Evolutionary conservation across 1,140 invertebrate genomes (phyloP).

Genomic region (Cyclargus thomasi): DNA sequence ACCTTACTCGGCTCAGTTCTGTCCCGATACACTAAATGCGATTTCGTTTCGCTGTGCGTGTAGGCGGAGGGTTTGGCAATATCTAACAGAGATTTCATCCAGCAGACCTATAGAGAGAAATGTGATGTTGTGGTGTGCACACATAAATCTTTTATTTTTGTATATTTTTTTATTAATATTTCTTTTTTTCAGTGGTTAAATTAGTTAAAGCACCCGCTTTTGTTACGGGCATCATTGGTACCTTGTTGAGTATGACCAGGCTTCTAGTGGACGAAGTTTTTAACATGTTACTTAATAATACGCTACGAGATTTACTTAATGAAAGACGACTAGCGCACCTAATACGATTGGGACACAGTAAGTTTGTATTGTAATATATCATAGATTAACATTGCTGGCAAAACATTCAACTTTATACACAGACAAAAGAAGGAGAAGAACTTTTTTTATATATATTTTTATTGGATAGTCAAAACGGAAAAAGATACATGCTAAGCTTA

Average conservation of each 20-base stretch:
- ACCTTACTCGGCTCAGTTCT: constrained; percentile 7
- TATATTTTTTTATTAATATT: neutral
- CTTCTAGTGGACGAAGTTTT: neutral
- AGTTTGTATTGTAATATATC: neutral
- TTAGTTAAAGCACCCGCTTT: neutral
- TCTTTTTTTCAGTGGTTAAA: constrained; percentile 3
- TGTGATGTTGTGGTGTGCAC: too few species aligned
- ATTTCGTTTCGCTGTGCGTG: constrained; percentile 3
- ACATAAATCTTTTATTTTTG: too few species aligned
- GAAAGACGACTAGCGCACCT: constrained; percentile 9
- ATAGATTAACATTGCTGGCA: neutral
- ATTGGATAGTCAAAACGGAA: too few species aligned
- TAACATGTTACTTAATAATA: neutral
- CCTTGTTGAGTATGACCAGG: neutral
- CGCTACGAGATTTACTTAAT: neutral
- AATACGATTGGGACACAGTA: constrained; percentile 8
- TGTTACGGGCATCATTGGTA: neutral
- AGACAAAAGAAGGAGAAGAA: too few species aligned
- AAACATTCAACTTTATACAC: neutral
- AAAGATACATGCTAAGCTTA: too few species aligned
- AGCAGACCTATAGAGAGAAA: too few species aligned
- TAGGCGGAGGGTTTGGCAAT: constrained; percentile 28
- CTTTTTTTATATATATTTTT: too few species aligned
- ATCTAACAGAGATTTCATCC: too few species aligned
- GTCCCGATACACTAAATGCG: neutral